Base-by-base conservation (phyloP, 2,797 vertebrate genomes). In the Cyprinella venusta region DNA sequence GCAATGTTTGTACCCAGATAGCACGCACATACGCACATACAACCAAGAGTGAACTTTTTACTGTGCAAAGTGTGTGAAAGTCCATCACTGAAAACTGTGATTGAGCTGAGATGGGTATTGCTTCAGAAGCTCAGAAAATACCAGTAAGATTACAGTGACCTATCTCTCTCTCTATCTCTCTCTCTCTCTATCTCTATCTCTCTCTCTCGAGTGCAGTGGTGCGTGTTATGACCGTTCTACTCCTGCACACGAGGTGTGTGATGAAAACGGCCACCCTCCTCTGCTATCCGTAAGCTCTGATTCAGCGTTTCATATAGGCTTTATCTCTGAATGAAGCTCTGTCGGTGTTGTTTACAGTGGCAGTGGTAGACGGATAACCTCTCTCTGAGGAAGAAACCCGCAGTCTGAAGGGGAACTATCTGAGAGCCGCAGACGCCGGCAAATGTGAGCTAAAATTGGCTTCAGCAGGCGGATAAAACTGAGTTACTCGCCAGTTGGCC, bases 131-230 rank as follows among this genome's bases (percentile, higher is more conserved):
- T 79, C 69, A 77, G 83, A 82, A 77, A 82, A 86, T 76, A 42
- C 48, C 40, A 71, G 63, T 63, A 48, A 76, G 81, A 89, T 89
- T 86, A 76, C 83, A 87, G 74, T 79, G 59, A 65, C 50, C 78
- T 61, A 67, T 80, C 75, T 84, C 36, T 83, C 64, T 26, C 59
- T 82, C 75, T 61, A 67, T 80, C 75, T 84, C 36, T 82, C 63
- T 26, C 56, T 81, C 18, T 70, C 12, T 81, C 18, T 80, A 71
- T 84, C 42, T 82, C 63, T 26, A 50, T 81, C 13, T 70, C 54
- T 85, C 65, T 72, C 56, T 30, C 36, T 59, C 9, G 38, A 61
- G 68, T 52, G 69, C 84, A 86, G 26, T 30, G 59, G 80, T 79
- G 81, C 80, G 54, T 85, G 80, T 81, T 82, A 86, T 79, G 69